Conservation (phyloP, 2,888 invertebrate genomes). For the Cryptocephalus primarius region DNA sequence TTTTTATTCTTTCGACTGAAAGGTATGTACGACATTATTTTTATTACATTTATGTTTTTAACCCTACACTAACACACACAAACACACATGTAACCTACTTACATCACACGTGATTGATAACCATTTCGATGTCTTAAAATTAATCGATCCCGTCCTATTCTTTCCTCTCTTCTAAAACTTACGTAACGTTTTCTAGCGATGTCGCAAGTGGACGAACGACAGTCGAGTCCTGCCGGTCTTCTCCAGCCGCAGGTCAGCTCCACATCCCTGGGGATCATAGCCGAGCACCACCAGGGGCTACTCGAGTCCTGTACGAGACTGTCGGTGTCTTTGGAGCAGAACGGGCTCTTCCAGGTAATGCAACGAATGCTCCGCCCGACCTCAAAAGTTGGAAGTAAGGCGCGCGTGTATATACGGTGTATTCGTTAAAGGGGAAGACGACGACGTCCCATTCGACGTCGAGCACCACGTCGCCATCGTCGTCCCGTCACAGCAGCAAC, state of each 20-base stretch:
- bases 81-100: too few species aligned
- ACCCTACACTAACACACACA: not conserved
- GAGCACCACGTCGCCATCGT: constrained; percentile 48
- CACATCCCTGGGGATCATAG: constrained; percentile 68
- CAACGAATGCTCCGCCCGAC: not conserved
- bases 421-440: constrained; percentile 32
- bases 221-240: constrained; percentile 75
- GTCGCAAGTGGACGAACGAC: constrained; percentile 80
- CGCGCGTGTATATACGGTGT: too few species aligned
- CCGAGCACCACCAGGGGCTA: constrained; percentile 60
- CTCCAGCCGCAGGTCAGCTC: constrained; percentile 44
- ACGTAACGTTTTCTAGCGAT: constrained; percentile 42
- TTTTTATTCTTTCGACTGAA: constrained; percentile 7
- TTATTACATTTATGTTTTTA: not conserved
- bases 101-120: too few species aligned
- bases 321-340: constrained; percentile 79
- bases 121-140: too few species aligned
- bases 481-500: constrained; percentile 45
- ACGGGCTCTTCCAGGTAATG: constrained; percentile 58
- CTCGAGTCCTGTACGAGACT: constrained; percentile 78
- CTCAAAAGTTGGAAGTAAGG: too few species aligned
- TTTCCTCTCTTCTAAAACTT: too few species aligned
- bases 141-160: too few species aligned
- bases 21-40: too few species aligned
- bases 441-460: constrained; percentile 58